A percentile compares a stretch with the other conserved stretches of the same genome.
Conservation (phyloP, 1,140 invertebrate species). For the Tribolium madens region DNA sequence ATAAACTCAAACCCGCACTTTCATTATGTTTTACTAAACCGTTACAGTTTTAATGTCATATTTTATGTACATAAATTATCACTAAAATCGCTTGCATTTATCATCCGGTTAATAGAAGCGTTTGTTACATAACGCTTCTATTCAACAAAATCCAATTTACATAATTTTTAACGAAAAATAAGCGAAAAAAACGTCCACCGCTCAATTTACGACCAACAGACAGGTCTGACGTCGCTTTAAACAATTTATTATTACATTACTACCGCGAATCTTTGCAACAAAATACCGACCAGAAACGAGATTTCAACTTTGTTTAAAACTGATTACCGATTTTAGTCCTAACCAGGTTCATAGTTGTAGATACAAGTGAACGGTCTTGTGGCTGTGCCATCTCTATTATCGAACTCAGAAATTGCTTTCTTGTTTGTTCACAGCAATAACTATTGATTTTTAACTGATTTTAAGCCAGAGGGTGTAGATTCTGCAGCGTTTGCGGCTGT, state of each 20-base stretch:
- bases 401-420: slow-evolving; percentile 35
- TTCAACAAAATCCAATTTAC: slow-evolving; percentile 23
- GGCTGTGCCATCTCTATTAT: slow-evolving; percentile 19
- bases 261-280: background rate
- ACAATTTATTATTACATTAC: slow-evolving; percentile 32
- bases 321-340: slow-evolving; percentile 23
- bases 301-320: slow-evolving; percentile 1
- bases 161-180: slow-evolving; percentile 30
- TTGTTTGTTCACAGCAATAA: slow-evolving; percentile 32
- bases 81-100: slow-evolving; percentile 25
- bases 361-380: slow-evolving; percentile 10
- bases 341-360: slow-evolving; percentile 14
- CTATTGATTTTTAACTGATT: slow-evolving; percentile 27
- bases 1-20: slow-evolving; percentile 22
- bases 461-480: background rate
- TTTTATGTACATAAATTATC: slow-evolving; percentile 34
- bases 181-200: slow-evolving; percentile 21
- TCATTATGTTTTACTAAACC: slow-evolving; percentile 35
- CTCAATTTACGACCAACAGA: slow-evolving; percentile 27
- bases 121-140: slow-evolving; percentile 34
- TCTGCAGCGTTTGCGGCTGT: background rate
- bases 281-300: background rate
- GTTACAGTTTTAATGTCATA: slow-evolving; percentile 30
- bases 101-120: slow-evolving; percentile 25
- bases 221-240: slow-evolving; percentile 28